A percentile compares a stretch with the other conserved stretches of the same genome.
Evolutionary conservation across 2,888 invertebrate genomes (phyloP).

Genomic region (Nephrotoma appendiculata): DNA sequence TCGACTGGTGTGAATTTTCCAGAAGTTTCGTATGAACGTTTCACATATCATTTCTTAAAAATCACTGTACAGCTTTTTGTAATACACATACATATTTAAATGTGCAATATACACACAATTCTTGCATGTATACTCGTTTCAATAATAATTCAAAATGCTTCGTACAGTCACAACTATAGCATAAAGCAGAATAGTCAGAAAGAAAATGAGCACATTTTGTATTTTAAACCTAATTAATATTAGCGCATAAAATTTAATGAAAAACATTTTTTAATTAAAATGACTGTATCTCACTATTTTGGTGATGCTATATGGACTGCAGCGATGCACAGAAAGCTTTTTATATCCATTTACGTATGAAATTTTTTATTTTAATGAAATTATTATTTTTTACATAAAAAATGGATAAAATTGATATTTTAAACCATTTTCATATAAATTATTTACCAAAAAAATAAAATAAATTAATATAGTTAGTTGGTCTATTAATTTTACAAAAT

Average conservation of each 20-base stretch:
- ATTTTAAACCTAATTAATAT: not conserved
- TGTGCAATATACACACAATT: no score
- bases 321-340: not conserved
- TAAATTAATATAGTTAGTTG: not conserved
- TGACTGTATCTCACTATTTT: not conserved
- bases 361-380: not conserved
- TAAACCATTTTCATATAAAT: not conserved
- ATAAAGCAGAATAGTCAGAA: not conserved
- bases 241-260: not conserved
- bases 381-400: not conserved
- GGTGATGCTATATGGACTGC: not conserved
- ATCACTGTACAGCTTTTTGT: no score
- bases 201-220: not conserved
- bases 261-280: not conserved
- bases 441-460: not conserved
- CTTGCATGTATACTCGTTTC: no score
- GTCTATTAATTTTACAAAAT: not conserved
- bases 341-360: not conserved
- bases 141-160: not conserved
- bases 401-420: not conserved
- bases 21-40: no score
- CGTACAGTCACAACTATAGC: not conserved
- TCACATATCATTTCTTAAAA: no score
- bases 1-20: no score
- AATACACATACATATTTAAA: no score